Evolutionary conservation across 2,888 invertebrate genomes (phyloP), one percentile per base, ranked within the genome.

Genomic region (Ophraella communa): DNA sequence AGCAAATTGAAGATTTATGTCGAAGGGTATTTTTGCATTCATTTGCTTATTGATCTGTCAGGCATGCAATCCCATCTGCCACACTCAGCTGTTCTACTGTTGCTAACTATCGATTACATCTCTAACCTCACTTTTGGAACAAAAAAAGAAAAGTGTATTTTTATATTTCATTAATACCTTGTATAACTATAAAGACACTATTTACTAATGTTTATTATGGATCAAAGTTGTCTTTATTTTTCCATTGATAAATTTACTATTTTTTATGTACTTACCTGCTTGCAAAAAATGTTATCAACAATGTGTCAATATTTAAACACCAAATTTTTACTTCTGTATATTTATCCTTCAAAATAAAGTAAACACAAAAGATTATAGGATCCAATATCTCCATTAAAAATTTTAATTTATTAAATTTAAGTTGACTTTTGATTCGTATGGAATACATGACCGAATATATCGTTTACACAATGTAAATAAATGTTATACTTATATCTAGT

Each of bases 21-120:
- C 8, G 24, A 18, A 44, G 45, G 54, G 45, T 47, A 45, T 52
- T 45, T 30, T 30, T 21, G 14, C 52, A 20, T 27, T 39, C 18
- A 53, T 60, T 60, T 52, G 44, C n/a, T 54, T 75, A 76, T 75
- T 73, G 76, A 76, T 76, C 44, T 18, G 49, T 64, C 66, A 55
- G 65, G 59, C 67, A 63, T 65, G 67, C 68, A 66, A 51, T 68
- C 70, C 69, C 68, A 70, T 69, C 68, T 68, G 69, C 72, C 67
- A 66, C 67, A 67, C 73, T 75, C 77, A 77, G 77, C 77, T 77
- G 77, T 76, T 77, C 64, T 66, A 66, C 75, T 74, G 73, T 75
- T 73, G 75, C 71, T 74, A 57, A 44, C 35, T 70, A 69, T 72
- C 60, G 70, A 71, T 70, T 56, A 11, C 30, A 20, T 18, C 58